Conservation (phyloP, 1,140 invertebrate species). For the Atta texana region DNA sequence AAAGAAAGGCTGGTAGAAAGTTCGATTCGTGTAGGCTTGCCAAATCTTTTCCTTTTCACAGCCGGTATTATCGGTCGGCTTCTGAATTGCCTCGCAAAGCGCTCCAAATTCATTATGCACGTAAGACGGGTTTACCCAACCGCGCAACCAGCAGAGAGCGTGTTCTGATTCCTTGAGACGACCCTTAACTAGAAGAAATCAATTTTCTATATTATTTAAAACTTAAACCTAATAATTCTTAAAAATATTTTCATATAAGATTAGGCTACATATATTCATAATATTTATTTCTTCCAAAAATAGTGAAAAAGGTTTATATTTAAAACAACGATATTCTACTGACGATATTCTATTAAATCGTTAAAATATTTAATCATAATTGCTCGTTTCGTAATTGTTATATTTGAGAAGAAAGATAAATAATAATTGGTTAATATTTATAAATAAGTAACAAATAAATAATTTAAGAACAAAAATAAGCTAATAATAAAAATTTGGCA, state of each 20-base stretch:
- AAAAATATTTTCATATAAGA: background rate
- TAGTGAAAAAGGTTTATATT: no score
- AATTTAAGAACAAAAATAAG: no score
- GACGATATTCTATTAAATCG: no score
- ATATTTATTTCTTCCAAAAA: no score
- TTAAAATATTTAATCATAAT: background rate
- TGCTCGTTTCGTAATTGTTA: background rate
- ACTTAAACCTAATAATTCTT: background rate
- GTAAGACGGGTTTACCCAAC: constrained; percentile 87
- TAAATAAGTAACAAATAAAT: background rate
- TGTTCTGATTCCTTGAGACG: constrained; percentile 87
- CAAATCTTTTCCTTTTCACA: constrained; percentile 73
- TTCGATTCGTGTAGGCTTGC: constrained; percentile 85
- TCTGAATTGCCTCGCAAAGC: constrained; percentile 84
- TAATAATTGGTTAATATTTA: background rate
- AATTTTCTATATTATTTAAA: background rate
- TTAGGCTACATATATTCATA: background rate
- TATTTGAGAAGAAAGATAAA: background rate
- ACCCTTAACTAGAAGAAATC: constrained; percentile 85
- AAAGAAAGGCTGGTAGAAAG: constrained; percentile 89
- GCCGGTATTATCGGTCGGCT: constrained; percentile 67
- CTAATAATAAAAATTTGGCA: no score
- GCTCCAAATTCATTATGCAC: constrained; percentile 87
- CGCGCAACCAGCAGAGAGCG: constrained; percentile 89
- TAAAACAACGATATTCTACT: no score